Percentiles rank a stretch among this genome's conserved stretches.
Conservation (phyloP, 2,888 invertebrate genomes). For the Drosophila fulvimacula region DNA sequence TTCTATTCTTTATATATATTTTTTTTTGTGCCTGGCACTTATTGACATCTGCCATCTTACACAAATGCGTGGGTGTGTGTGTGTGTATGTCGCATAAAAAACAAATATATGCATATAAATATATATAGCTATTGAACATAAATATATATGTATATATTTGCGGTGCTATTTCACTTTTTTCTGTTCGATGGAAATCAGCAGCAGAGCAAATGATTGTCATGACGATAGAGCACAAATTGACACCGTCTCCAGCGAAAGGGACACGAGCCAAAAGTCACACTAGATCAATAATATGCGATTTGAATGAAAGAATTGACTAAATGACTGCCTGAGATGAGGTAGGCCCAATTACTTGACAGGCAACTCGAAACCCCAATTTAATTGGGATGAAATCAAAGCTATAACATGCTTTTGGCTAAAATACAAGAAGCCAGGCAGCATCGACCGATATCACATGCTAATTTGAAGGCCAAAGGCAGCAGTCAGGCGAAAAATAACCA, state of each 20-base stretch:
- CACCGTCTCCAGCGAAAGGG: constrained; percentile 39
- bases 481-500: constrained; percentile 19
- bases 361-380: constrained; percentile 44
- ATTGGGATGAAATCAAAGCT: constrained; percentile 53
- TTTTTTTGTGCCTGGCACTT: constrained; percentile 63
- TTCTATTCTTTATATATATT: constrained; percentile 14
- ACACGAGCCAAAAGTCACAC: constrained; percentile 45
- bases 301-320: constrained; percentile 40
- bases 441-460: constrained; percentile 26
- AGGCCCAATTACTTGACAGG: constrained; percentile 48
- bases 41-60: constrained; percentile 75
- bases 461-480: constrained; percentile 26
- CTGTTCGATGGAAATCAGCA: constrained; percentile 69
- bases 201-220: constrained; percentile 69
- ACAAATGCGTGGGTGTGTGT: constrained; percentile 13
- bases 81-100: constrained; percentile 23
- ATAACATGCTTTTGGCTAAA: constrained; percentile 12
- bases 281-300: constrained; percentile 76
- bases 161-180: constrained; percentile 38
- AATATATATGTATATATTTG: constrained; percentile 26
- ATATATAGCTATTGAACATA: constrained; percentile 14
- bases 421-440: not conserved
- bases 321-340: constrained; percentile 21
- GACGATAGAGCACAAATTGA: constrained; percentile 69
- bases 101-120: constrained; percentile 19